These are phyloP conservation scores for Helicoverpa armigera DNA, from an alignment of 1,140 invertebrate species.

Conservation along the genomic window DNA sequence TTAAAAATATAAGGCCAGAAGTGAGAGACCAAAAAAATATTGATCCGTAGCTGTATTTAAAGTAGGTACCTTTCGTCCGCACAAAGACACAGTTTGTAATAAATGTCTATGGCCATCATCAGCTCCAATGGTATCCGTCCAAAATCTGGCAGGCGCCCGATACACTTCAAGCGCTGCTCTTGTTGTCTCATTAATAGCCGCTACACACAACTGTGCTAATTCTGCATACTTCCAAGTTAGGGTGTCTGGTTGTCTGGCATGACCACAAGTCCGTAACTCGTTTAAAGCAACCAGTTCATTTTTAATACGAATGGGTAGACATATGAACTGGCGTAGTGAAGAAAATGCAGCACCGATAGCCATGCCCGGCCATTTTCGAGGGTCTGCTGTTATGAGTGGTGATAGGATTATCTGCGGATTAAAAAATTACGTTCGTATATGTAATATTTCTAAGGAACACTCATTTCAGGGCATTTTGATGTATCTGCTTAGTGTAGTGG, in stretches of 20 bases:
- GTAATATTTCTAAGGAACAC: too few relatives aligned
- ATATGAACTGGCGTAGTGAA: slow-evolving; percentile 62
- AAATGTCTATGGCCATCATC: slow-evolving; percentile 86
- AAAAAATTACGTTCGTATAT: slow-evolving; percentile 52
- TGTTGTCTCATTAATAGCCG: slow-evolving; percentile 69
- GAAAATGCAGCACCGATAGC: slow-evolving; percentile 58
- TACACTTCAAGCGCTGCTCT: slow-evolving; percentile 68
- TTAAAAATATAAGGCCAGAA: too few relatives aligned
- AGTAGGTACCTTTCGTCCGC: slow-evolving; percentile 89
- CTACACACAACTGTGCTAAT: slow-evolving; percentile 69
- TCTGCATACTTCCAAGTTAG: slow-evolving; percentile 79
- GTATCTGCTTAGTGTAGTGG: neutral
- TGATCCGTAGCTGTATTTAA: too few relatives aligned
- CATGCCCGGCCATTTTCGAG: slow-evolving; percentile 78
- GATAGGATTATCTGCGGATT: slow-evolving; percentile 72
- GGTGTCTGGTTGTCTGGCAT: slow-evolving; percentile 70
- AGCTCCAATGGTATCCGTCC: slow-evolving; percentile 73
- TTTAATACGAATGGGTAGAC: slow-evolving; percentile 66
- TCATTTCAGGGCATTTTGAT: too few relatives aligned
- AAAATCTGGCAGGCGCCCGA: slow-evolving; percentile 73
- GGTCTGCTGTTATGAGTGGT: slow-evolving; percentile 78
- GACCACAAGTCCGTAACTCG: slow-evolving; percentile 69
- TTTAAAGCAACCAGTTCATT: slow-evolving; percentile 74
- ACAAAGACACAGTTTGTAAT: slow-evolving; percentile 90
- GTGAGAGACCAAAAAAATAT: too few relatives aligned